Conservation (phyloP, 2,797 vertebrate genomes). For the Acanthurus lineatus region DNA sequence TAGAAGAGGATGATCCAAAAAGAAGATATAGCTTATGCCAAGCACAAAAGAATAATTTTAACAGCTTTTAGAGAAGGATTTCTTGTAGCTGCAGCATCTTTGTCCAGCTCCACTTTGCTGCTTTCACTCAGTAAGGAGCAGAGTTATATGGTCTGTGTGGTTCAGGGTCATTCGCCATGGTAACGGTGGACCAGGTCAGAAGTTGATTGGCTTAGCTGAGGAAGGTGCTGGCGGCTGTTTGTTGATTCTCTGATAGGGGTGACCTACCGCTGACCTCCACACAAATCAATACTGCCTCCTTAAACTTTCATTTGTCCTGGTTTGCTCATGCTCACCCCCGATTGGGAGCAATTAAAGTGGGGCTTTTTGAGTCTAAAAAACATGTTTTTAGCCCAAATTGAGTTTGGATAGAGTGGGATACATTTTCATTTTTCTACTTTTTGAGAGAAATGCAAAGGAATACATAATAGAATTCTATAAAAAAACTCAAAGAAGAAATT, state of each 20-base stretch:
- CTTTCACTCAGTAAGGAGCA: slow-evolving; percentile 53
- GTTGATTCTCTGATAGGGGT: slow-evolving; percentile 83
- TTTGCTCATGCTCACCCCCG: slow-evolving; percentile 74
- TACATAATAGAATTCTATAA: background rate
- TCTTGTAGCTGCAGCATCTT: slow-evolving; percentile 41
- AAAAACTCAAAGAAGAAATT: slow-evolving; percentile 3
- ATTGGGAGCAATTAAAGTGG: slow-evolving; percentile 75
- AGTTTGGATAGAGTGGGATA: slow-evolving; percentile 19
- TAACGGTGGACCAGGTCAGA: slow-evolving; percentile 75
- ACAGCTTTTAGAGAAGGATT: slow-evolving; percentile 25
- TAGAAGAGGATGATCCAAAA: background rate
- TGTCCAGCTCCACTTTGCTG: slow-evolving; percentile 24
- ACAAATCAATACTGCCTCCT: slow-evolving; percentile 86
- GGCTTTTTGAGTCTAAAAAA: slow-evolving; percentile 44
- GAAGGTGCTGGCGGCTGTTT: slow-evolving; percentile 80
- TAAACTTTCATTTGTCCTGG: slow-evolving; percentile 86
- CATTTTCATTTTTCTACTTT: background rate
- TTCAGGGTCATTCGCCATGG: slow-evolving; percentile 82
- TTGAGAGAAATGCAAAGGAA: background rate
- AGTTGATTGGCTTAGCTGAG: slow-evolving; percentile 78
- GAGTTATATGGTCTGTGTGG: slow-evolving; percentile 58
- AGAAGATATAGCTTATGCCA: background rate
- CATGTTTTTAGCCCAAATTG: slow-evolving; percentile 26
- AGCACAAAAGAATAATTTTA: slow-evolving; percentile 10
- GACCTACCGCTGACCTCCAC: slow-evolving; percentile 83